A percentile compares a stretch with the other conserved stretches of the same genome.
These are phyloP conservation scores for Rhinogobio ventralis DNA, from an alignment of 2,797 vertebrate genomes.

Conservation along the genomic window DNA sequence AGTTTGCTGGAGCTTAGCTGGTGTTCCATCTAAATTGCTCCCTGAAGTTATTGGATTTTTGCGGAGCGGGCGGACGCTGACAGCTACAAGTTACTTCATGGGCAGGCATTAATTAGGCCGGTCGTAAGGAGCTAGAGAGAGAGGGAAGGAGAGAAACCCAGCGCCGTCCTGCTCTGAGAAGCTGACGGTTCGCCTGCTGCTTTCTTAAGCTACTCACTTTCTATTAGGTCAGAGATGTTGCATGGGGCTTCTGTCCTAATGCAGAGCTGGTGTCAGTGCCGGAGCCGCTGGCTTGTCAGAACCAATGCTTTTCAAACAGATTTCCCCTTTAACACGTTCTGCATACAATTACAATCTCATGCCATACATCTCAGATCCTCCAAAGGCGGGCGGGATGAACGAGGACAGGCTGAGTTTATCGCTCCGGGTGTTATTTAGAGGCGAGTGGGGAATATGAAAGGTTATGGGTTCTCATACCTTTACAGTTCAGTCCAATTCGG, in stretches of 20 bases:
- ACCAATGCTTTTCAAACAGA: slow-evolving; percentile 66
- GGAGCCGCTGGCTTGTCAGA: slow-evolving; percentile 70
- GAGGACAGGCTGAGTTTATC: slow-evolving; percentile 70
- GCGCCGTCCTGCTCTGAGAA: slow-evolving; percentile 66
- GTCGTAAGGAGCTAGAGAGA: slow-evolving; percentile 22
- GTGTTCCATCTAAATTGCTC: slow-evolving; percentile 78
- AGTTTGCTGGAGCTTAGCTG: slow-evolving; percentile 76
- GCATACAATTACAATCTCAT: slow-evolving; percentile 53
- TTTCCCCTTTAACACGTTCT: slow-evolving; percentile 63
- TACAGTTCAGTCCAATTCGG: neutral
- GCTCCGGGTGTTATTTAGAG: slow-evolving; percentile 66
- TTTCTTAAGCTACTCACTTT: slow-evolving; percentile 77
- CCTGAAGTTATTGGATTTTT: slow-evolving; percentile 74
- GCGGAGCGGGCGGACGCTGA: slow-evolving; percentile 70
- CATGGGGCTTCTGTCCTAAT: slow-evolving; percentile 65
- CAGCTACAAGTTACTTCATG: slow-evolving; percentile 79
- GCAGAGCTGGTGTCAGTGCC: slow-evolving; percentile 66
- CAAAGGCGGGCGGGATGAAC: slow-evolving; percentile 30
- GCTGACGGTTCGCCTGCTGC: slow-evolving; percentile 67
- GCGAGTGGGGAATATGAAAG: slow-evolving; percentile 56
- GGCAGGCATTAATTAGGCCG: slow-evolving; percentile 80
- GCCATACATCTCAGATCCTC: slow-evolving; percentile 44
- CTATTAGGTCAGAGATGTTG: slow-evolving; percentile 73
- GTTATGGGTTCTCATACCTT: neutral
- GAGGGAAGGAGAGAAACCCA: slow-evolving; percentile 52